A percentile compares a stretch with the other conserved stretches of the same genome.
phyloP scores from a whole-genome alignment of 2,113 vertebrate genomes.

The Sylvia atricapilla region DNA sequence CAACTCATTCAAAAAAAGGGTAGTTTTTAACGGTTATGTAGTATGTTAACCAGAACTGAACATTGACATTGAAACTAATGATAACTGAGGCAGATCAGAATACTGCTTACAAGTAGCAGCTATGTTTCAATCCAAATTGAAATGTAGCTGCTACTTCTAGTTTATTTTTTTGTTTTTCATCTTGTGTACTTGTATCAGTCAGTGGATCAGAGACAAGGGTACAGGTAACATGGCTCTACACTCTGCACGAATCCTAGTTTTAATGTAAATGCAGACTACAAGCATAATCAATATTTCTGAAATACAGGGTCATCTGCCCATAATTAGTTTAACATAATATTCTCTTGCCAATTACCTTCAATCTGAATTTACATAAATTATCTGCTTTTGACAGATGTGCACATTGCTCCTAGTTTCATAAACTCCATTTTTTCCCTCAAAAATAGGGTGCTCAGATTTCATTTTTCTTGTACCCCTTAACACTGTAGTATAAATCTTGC shows the following conservation, averaged over 20 bases:
- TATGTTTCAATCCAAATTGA: neutral
- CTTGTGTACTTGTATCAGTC: neutral
- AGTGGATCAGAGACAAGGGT: neutral
- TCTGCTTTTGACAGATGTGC: neutral
- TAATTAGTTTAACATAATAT: neutral
- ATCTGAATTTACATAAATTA: constrained; percentile 40
- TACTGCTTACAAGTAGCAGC: neutral
- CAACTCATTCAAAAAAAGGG: neutral
- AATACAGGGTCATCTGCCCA: constrained; percentile 16
- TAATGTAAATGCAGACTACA: neutral
- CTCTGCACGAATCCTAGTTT: neutral
- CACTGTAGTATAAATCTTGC: constrained; percentile 55
- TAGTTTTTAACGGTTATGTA: neutral
- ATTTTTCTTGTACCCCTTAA: constrained; percentile 48
- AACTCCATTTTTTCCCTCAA: neutral
- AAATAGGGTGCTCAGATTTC: constrained; percentile 40
- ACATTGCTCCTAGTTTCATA: neutral
- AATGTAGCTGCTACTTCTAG: no score
- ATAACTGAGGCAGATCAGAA: neutral
- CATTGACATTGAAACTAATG: neutral
- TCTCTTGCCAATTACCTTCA: neutral
- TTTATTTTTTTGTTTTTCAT: neutral
- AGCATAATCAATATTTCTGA: constrained; percentile 16
- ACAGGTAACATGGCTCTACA: neutral
- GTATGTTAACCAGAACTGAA: neutral